These are phyloP conservation scores for Amphiprion percula DNA, from an alignment of 2,113 vertebrate genomes.

Conservation along the genomic window DNA sequence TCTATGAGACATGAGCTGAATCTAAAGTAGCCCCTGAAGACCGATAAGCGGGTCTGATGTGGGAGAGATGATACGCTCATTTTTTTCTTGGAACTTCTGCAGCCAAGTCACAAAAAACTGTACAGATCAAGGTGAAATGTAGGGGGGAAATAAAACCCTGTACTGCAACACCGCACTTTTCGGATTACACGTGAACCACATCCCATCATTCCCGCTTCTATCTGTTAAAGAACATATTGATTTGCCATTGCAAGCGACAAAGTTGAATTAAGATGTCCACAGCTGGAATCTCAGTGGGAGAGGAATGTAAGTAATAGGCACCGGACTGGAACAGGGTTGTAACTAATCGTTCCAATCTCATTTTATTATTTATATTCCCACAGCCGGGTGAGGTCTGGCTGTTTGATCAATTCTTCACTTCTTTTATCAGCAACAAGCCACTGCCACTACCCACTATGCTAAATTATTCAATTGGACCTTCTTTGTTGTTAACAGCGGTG, in stretches of 20 bases:
- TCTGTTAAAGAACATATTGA: conserved; percentile 60
- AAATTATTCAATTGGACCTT: conserved; percentile 77
- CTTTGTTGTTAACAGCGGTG: conserved; percentile 81
- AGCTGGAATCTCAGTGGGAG: conserved; percentile 37
- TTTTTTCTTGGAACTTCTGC: conserved; percentile 6
- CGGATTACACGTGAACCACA: conserved; percentile 23
- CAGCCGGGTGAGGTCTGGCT: conserved; percentile 26
- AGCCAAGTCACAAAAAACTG: conserved; percentile 14
- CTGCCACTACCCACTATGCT: conserved; percentile 52
- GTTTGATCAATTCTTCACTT: conserved; percentile 64
- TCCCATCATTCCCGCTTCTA: conserved; percentile 23
- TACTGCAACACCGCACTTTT: not conserved
- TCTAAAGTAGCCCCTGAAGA: conserved; percentile 11
- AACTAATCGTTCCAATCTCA: conserved; percentile 65
- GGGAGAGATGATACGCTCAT: not conserved
- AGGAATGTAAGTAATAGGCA: conserved; percentile 40
- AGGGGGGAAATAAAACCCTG: not conserved
- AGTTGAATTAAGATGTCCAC: conserved; percentile 59
- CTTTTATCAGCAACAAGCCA: conserved; percentile 67
- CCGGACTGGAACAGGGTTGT: conserved; percentile 23
- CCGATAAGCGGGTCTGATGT: conserved; percentile 3
- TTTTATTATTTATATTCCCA: conserved; percentile 71
- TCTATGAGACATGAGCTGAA: conserved; percentile 34
- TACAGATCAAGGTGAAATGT: conserved; percentile 14
- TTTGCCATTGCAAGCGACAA: conserved; percentile 50